phyloP scores from a whole-genome alignment of 2,797 vertebrate genomes.

The Channallabes apus region DNA sequence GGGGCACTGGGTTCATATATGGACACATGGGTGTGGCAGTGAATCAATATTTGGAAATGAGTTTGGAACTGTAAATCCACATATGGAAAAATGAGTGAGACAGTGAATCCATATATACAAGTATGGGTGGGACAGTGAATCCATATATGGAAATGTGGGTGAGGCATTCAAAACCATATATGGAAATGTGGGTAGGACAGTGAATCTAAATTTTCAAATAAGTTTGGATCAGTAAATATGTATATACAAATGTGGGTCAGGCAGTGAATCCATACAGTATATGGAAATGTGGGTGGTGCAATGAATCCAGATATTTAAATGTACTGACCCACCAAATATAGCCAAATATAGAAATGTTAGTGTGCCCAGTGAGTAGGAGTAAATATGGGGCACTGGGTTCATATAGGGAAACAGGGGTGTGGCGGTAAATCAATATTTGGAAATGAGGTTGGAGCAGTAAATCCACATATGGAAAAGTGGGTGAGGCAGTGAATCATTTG shows the following conservation, averaged over 20 bases:
- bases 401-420: background rate
- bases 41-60: background rate
- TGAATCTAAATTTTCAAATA: background rate
- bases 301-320: no score
- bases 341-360: background rate
- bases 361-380: background rate
- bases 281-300: background rate
- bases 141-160: background rate
- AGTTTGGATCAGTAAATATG: background rate
- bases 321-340: no score
- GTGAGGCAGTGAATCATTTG: no score
- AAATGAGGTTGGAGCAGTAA: no score
- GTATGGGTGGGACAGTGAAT: background rate
- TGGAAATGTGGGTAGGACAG: background rate
- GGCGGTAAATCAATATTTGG: background rate
- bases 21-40: background rate
- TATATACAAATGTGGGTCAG: background rate
- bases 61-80: background rate
- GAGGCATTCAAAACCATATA: no score
- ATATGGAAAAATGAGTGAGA: background rate
- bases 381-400: background rate
- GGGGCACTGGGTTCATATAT: background rate
- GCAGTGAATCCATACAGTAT: background rate
- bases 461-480: no score
- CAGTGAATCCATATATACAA: background rate